A percentile compares a stretch with the other conserved stretches of the same genome.
phyloP scores from a whole-genome alignment of 2,797 vertebrate genomes.

The Sebastolobus altivelis region DNA sequence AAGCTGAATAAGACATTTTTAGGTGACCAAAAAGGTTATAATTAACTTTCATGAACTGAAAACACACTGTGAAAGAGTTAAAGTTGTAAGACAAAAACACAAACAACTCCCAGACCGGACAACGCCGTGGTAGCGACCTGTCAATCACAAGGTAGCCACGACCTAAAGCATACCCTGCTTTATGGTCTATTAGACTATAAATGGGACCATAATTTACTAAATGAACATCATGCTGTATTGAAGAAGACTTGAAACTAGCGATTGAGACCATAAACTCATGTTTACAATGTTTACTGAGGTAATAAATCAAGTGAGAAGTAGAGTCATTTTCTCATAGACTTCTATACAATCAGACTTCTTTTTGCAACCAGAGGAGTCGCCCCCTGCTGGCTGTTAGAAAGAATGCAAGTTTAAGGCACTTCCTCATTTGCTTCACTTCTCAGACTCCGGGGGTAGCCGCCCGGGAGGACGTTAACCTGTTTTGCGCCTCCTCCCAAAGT shows the following conservation, averaged over 20 bases:
- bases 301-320: not conserved
- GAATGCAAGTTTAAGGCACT: not conserved
- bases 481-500: not conserved
- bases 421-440: not conserved
- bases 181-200: not conserved
- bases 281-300: not conserved
- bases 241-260: not conserved
- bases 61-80: not conserved
- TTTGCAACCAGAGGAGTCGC: not conserved
- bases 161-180: no score
- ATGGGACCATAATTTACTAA: not conserved
- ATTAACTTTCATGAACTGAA: not conserved
- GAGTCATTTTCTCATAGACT: not conserved
- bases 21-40: fast-evolving
- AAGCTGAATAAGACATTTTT: no score
- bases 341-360: fast-evolving
- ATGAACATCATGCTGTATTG: not conserved
- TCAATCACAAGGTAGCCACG: no score
- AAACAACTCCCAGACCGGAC: not conserved
- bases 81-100: no score
- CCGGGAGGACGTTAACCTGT: not conserved
- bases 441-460: not conserved
- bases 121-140: fast-evolving
- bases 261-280: not conserved
- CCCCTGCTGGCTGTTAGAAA: not conserved